Evolutionary conservation across 1,140 invertebrate genomes (phyloP).

Genomic region (Gryon sp.): DNA sequence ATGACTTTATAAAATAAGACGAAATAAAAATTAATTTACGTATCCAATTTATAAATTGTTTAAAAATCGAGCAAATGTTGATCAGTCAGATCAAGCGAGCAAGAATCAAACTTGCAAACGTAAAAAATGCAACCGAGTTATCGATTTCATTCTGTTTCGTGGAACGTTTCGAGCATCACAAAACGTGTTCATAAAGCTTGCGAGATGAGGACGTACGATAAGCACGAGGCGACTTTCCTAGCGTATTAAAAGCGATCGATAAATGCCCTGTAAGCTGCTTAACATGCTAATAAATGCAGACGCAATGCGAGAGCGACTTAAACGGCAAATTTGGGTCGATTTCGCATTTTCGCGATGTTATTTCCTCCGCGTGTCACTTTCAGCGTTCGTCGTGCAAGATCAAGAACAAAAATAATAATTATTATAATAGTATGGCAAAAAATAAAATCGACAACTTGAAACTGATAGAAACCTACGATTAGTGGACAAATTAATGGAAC

Average conservation of each 20-base stretch:
- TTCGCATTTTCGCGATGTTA: slow-evolving; percentile 40
- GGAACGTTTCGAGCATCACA: slow-evolving; percentile 16
- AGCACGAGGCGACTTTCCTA: slow-evolving; percentile 28
- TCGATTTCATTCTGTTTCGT: neutral
- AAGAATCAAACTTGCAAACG: no score
- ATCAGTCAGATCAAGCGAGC: no score
- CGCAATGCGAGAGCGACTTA: slow-evolving; percentile 49
- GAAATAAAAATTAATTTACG: no score
- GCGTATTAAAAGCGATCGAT: slow-evolving; percentile 59
- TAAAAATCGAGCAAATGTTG: no score
- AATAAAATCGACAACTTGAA: slow-evolving; percentile 7
- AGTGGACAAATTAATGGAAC: slow-evolving; percentile 38
- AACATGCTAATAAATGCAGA: slow-evolving; percentile 61
- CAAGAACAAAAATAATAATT: slow-evolving; percentile 50
- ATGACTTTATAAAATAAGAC: no score
- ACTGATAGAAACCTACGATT: slow-evolving; percentile 51
- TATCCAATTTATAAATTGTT: no score
- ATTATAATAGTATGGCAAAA: slow-evolving; percentile 13
- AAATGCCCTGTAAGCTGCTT: slow-evolving; percentile 54
- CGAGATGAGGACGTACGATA: slow-evolving; percentile 56
- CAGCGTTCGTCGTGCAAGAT: slow-evolving; percentile 19
- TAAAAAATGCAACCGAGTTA: no score
- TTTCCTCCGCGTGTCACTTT: slow-evolving; percentile 26
- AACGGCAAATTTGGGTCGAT: slow-evolving; percentile 59
- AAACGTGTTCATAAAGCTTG: slow-evolving; percentile 38